A percentile compares a stretch with the other conserved stretches of the same genome.
Conservation (phyloP, 2,888 invertebrate species). For the Agonum fuliginosum region DNA sequence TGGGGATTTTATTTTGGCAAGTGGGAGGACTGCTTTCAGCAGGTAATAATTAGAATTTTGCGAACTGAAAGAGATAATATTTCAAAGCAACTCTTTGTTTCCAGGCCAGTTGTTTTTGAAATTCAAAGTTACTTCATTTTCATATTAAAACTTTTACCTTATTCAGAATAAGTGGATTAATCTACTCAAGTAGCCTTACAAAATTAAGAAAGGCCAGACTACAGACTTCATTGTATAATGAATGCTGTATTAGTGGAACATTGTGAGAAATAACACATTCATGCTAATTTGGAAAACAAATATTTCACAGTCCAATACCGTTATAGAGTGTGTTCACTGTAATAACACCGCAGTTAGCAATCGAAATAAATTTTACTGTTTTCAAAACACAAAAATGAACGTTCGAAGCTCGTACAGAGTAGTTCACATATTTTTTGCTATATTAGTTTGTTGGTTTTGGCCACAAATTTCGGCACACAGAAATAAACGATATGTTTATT, state of each 20-base stretch:
- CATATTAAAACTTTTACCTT: slow-evolving; percentile 21
- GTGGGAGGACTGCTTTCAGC: too few relatives aligned
- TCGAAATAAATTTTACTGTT: background rate
- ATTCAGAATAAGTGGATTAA: slow-evolving; percentile 18
- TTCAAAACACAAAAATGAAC: too few relatives aligned
- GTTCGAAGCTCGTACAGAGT: too few relatives aligned
- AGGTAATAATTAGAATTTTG: too few relatives aligned
- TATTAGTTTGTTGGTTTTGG: too few relatives aligned
- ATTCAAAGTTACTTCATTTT: background rate
- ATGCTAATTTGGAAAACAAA: slow-evolving; percentile 29
- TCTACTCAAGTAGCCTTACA: slow-evolving; percentile 3
- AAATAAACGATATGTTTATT: slow-evolving; percentile 38
- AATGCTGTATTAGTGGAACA: background rate
- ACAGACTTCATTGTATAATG: background rate
- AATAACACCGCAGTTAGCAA: too few relatives aligned
- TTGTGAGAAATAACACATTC: background rate
- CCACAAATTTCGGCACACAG: background rate
- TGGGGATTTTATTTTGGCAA: too few relatives aligned
- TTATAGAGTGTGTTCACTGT: too few relatives aligned
- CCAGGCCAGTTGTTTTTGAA: slow-evolving; percentile 2
- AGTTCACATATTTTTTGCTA: too few relatives aligned
- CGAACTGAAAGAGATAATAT: background rate
- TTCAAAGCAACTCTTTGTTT: background rate
- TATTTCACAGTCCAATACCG: background rate
- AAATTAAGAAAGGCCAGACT: too few relatives aligned